Conservation (phyloP, 2,797 vertebrate genomes). For the Coreius guichenoti region DNA sequence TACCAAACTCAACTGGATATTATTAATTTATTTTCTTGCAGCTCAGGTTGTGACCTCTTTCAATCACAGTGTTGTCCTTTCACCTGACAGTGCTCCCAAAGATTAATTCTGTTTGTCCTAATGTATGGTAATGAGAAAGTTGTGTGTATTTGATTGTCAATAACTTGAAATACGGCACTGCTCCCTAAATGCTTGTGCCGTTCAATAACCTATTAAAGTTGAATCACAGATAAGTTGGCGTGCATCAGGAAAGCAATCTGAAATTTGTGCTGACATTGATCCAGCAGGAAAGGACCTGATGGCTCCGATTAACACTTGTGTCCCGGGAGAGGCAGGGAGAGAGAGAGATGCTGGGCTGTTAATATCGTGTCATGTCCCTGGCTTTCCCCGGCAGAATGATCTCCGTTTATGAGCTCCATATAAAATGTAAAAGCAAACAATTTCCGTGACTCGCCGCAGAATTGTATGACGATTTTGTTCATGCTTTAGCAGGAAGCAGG, state of each 20-base stretch:
- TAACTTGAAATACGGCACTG: slow-evolving; percentile 81
- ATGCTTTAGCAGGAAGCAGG: slow-evolving; percentile 7
- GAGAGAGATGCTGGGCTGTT: slow-evolving; percentile 68
- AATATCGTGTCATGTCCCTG: slow-evolving; percentile 74
- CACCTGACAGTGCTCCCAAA: slow-evolving; percentile 69
- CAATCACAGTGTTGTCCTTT: slow-evolving; percentile 57
- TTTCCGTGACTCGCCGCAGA: slow-evolving; percentile 44
- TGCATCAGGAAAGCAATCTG: slow-evolving; percentile 85
- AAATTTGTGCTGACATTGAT: slow-evolving; percentile 89
- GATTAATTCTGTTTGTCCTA: slow-evolving; percentile 80
- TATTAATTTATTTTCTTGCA: slow-evolving; percentile 10
- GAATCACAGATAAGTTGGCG: slow-evolving; percentile 85
- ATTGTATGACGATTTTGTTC: slow-evolving; percentile 6
- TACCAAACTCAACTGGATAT: neutral
- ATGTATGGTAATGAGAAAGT: slow-evolving; percentile 85
- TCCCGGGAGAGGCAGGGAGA: slow-evolving; percentile 73
- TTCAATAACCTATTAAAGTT: slow-evolving; percentile 89
- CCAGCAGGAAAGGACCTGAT: slow-evolving; percentile 83
- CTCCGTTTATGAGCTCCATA: slow-evolving; percentile 73
- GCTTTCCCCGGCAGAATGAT: slow-evolving; percentile 72
- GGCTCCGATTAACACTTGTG: slow-evolving; percentile 81
- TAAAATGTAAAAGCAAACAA: slow-evolving; percentile 48
- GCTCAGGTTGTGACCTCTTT: slow-evolving; percentile 38
- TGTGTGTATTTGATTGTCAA: slow-evolving; percentile 83
- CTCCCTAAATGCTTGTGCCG: slow-evolving; percentile 82